phyloP scores from a whole-genome alignment of 2,113 vertebrate genomes.

The Rostratula benghalensis region DNA sequence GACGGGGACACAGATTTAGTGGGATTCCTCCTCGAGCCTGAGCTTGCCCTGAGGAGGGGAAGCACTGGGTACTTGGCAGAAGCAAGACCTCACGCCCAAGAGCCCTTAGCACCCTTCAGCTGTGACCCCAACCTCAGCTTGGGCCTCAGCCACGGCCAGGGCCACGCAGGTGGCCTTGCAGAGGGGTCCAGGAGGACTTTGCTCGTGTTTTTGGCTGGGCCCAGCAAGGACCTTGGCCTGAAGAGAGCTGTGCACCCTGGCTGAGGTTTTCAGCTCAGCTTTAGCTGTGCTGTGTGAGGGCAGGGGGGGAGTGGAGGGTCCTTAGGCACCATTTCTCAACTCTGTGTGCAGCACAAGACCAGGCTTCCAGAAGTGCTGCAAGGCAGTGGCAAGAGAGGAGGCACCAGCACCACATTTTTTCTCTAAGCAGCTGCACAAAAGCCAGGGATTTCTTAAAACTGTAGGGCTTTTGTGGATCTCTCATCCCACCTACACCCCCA shows the following conservation, averaged over 20 bases:
- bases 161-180: not conserved
- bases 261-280: not conserved
- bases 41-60: not conserved
- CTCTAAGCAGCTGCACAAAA: not conserved
- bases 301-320: rapidly evolving
- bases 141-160: rapidly evolving
- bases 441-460: not conserved
- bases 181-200: not conserved
- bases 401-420: not conserved
- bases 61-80: rapidly evolving
- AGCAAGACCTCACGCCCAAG: rapidly evolving
- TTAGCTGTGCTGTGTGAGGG: rapidly evolving
- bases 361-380: not conserved
- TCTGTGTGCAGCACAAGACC: not conserved
- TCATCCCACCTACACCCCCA: not conserved
- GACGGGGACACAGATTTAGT: not conserved
- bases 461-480: no score
- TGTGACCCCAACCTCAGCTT: not conserved
- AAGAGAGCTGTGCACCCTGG: rapidly evolving
- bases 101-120: not conserved
- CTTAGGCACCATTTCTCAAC: no score
- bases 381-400: not conserved
- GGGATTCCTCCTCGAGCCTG: not conserved
- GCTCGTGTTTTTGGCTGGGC: no score
- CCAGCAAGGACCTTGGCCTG: not conserved